Percentiles rank a stretch among this genome's conserved stretches.
phyloP scores from a whole-genome alignment of 2,113 vertebrate species.

The Neodon shergylaensis region DNA sequence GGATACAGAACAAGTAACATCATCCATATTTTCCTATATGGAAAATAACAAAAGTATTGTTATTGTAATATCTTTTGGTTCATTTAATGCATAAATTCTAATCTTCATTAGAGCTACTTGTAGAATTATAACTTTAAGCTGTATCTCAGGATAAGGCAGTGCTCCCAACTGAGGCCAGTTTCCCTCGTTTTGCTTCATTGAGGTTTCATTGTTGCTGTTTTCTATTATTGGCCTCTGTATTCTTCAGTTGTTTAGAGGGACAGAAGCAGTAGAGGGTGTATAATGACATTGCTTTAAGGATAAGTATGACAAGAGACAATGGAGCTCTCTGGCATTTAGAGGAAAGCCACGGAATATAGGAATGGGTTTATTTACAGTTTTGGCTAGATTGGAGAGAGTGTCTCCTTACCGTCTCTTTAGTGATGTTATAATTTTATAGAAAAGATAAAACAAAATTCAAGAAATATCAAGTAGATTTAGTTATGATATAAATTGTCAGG shows the following conservation, averaged over 20 bases:
- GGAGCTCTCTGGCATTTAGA: background rate
- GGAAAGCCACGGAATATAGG: background rate
- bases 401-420: background rate
- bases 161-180: background rate
- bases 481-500: background rate
- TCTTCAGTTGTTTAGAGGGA: background rate
- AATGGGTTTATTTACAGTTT: background rate
- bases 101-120: background rate
- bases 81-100: background rate
- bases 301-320: background rate
- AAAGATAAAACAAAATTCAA: background rate
- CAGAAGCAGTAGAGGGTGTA: background rate
- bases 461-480: background rate
- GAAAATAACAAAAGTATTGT: background rate
- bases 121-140: conserved; percentile 42
- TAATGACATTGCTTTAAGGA: background rate
- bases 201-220: background rate
- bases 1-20: background rate
- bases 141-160: background rate
- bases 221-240: background rate
- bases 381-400: background rate
- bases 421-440: background rate
- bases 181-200: background rate
- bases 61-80: background rate
- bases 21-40: background rate